Base-by-base conservation (phyloP, 2,113 vertebrate species). In the Sprattus sprattus region DNA sequence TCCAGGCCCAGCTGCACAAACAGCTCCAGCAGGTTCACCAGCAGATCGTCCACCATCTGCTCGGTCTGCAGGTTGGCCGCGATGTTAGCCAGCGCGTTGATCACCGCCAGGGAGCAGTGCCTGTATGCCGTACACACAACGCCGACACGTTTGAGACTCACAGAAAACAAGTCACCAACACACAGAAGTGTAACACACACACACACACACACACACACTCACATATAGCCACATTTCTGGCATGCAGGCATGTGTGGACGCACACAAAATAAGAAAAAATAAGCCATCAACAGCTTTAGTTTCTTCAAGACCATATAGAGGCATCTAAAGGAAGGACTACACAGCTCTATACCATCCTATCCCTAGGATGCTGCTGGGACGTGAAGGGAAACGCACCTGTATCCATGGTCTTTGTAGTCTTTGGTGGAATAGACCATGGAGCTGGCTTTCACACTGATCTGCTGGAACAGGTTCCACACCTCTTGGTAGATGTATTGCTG, bases 401-500 rank as follows among this genome's bases (percentile, higher is more conserved):
- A 99, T 88, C 98, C 98, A 2, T 99, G 98, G 92, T 99, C 98
- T 88, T 97, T 99, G 88, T 94, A 96, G 90, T 99, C 98, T 91
- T 99, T 99, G 47, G 96, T 98, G 13, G 98, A 99, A 89, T 99
- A 99, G 22, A 99, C 98, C 89, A 98, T 96, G 1, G 98, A 99
- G 89, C 98, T 99, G 89, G 98, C 98, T 92, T 99, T 99, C 84
- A 99, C 98, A 10, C 98, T 99, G 89, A 99, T 99, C 92, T 99
- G 98, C 94, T 99, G 98, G 92, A 99, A 99, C 54, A 99, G 93
- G 89, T 99, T 99, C 98, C 98, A 99, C 46, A 99, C 98, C 86
- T 99, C 98, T 92, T 99, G 96, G 89, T 99, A 99, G 92, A 99
- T 99, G 89, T 99, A 99, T 97, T 99, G 98, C 98, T 99, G 88